These are phyloP conservation scores for Macrophya annulata DNA, from an alignment of 2,888 invertebrate species.

Conservation along the genomic window DNA sequence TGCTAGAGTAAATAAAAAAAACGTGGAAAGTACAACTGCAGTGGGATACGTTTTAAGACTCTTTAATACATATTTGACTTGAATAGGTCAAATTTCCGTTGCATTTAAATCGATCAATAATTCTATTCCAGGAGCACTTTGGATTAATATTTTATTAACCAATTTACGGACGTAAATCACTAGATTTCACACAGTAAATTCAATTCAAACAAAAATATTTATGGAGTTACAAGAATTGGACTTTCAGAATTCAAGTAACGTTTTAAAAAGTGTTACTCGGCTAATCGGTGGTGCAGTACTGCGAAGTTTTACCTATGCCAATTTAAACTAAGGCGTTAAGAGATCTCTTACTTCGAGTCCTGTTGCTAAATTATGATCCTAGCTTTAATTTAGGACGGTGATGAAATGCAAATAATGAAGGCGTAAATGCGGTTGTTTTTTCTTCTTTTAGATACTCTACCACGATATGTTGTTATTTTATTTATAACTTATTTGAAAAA, in stretches of 20 bases:
- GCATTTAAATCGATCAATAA: neutral
- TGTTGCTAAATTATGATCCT: conserved; percentile 23
- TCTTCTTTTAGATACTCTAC: neutral
- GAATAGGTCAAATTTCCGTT: neutral
- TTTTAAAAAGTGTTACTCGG: neutral
- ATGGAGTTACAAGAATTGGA: neutral
- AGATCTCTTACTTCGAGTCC: conserved; percentile 22
- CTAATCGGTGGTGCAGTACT: neutral
- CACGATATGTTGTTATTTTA: conserved; percentile 8
- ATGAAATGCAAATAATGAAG: neutral
- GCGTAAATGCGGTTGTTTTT: neutral
- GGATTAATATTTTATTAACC: neutral
- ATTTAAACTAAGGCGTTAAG: conserved; percentile 27
- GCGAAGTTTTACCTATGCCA: neutral
- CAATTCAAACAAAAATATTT: neutral
- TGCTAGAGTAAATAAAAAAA: neutral
- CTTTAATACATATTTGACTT: neutral
- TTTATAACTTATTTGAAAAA: conserved; percentile 13
- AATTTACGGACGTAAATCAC: neutral
- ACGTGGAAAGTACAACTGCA: neutral
- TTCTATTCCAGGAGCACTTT: neutral
- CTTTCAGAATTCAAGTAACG: neutral
- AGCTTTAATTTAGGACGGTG: conserved; percentile 3
- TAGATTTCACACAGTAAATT: neutral
- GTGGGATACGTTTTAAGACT: neutral